Base-by-base conservation (phyloP, 2,113 vertebrate genomes). In the Holacanthus passer region DNA sequence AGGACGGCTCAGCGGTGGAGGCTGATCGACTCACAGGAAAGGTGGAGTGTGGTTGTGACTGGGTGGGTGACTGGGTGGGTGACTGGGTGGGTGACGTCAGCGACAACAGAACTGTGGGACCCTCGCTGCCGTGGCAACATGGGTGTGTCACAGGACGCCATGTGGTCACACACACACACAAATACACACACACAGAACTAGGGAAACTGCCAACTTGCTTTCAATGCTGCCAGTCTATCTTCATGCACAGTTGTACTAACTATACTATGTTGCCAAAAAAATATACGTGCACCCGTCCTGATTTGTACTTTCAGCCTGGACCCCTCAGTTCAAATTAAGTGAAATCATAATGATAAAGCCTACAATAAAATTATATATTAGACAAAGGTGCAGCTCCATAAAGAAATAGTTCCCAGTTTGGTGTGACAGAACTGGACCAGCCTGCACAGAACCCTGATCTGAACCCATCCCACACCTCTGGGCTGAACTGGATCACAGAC, bases 11-110 rank as follows among this genome's bases (percentile, higher is more conserved):
- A 68, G 74, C 27, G 24, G 55, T 20, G 22, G 17, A 19, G 56
- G 13, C 13, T 19, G 13, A 39, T 35, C 3, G 7, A 56, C 73
- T 55, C 87, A 86, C 84, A 86, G 89, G 81, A 89, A 77, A 86
- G 88, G 88, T 79, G 89, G 87, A 71, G 88, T 32, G 7, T 48
- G 43, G 17, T 19, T 39, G 32, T 8, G 81, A 65, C 47, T 45
- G 76, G 73, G 73, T 8, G 59, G 77, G 73, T 76, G 64, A 87
- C 39, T n/a, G n/a, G n/a, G n/a, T n/a, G n/a, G n/a, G 32, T 8
- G 81, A 65, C 47, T 45, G 76, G 73, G 73, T 8, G 59, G 77
- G 73, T 76, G 64, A 87, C 39, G 35, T 85, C 73, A 73, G 52
- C 27, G 6, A 52, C 60, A 62, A 79, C 86, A 73, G 52, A 79